Evolutionary conservation across 2,113 vertebrate genomes (phyloP).

Genomic region (Dasyurus viverrinus): DNA sequence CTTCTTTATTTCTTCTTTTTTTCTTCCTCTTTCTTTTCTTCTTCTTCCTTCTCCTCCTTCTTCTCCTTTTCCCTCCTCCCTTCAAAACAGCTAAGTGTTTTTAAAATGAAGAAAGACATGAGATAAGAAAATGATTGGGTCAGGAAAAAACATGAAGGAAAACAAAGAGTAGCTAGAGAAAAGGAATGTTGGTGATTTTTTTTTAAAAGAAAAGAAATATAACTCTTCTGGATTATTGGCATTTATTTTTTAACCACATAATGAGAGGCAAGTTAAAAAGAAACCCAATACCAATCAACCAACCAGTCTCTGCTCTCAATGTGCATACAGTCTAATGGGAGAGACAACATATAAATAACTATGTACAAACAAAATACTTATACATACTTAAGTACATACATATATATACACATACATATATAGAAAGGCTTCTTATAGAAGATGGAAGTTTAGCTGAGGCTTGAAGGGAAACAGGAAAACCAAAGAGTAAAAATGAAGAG

Average conservation of each 20-base stretch:
- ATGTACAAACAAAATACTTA: background rate
- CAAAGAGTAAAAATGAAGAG: background rate
- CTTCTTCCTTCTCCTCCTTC: no score
- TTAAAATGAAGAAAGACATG: background rate
- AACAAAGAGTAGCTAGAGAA: background rate
- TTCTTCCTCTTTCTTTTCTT: no score
- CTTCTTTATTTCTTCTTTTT: no score
- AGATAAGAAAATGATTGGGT: background rate
- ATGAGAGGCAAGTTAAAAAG: background rate
- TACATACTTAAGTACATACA: background rate
- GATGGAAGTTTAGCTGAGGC: background rate
- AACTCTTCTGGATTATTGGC: background rate
- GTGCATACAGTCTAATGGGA: background rate
- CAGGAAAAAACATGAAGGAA: background rate
- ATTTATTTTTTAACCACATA: background rate
- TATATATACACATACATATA: background rate
- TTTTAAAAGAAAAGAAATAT: background rate
- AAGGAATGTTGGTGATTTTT: background rate
- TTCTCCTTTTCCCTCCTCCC: no score
- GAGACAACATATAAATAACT: background rate
- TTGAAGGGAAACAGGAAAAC: background rate
- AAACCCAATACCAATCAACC: background rate
- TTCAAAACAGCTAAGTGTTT: background rate
- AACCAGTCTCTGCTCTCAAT: background rate
- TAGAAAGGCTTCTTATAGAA: background rate